Base-by-base conservation (phyloP, 2,888 invertebrate genomes). In the Meandrusa payeni region DNA sequence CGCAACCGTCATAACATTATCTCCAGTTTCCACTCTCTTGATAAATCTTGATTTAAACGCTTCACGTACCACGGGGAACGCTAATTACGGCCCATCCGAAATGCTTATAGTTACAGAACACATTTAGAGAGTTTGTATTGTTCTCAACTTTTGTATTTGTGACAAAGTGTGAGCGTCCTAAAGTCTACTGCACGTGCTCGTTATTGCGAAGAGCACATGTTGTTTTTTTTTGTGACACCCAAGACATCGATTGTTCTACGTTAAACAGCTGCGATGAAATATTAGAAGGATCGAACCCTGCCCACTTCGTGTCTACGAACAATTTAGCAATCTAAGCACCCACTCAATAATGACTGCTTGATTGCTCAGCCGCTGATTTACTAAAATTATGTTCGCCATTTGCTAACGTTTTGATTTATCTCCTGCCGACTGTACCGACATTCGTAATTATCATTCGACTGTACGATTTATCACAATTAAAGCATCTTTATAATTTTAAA, bases 361-460 rank as follows among this genome's bases (percentile, higher is more conserved):
- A 75, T 76, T 75, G 74, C 74, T 71, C 63, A 68, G 61, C 61
- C 64, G 59, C 67, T 77, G 77, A 80, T 82, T 85, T 79, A 80
- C 59, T 74, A 62, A 71, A 69, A 76, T 74, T 76, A 76, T 76
- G 66, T 62, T 60, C 54, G 55, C 67, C 61, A 64, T 72, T 74
- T 65, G 65, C 74, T 71, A 74, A 79, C 64, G 68, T 57, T 61
- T 58, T 74, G 76, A 82, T 81, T 83, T 76, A 83, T 79, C 59
- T 61, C 50, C 48, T 20, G 42, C 33, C 60, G 60, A 60, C 59
- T 61, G 57, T 64, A 61, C 59, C 61, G 56, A 60, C 53, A 57
- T 52, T 24, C 20, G 64, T 71, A 76, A 76, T 78, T 77, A 78
- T 67, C 61, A 61, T 65, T 65, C 57, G 64, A 49, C 54, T 56